Base-by-base conservation (phyloP, 2,797 vertebrate species). In the Sebastes kiyomatsui region DNA sequence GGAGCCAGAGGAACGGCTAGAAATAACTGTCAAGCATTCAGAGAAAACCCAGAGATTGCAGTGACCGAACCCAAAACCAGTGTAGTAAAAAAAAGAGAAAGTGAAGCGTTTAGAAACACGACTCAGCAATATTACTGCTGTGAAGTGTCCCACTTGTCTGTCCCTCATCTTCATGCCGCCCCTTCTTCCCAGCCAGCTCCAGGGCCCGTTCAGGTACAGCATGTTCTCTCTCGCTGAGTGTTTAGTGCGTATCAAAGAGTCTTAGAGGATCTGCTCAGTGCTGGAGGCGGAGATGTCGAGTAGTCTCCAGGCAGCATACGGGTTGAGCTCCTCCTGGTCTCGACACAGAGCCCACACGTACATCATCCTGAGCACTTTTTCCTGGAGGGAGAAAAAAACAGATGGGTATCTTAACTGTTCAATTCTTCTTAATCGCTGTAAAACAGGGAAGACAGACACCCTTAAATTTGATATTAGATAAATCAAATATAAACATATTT, bases 271-370 rank as follows among this genome's bases (percentile, higher is more conserved):
- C 94, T 99, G 98, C 88, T 99, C 97, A 0, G 97, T 97, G 94
- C 97, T 97, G 0, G 98, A 99, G 1, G 97, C 96, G 0, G 97
- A 99, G 82, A 99, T 95, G 92, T 99, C 98, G 79, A 99, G 92
- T 1, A 99, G 94, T 85, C 98, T 97, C 98, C 98, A 99, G 42
- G 98, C 98, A 0, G 96, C 96, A 0, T 97, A 93, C 0, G 97
- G 97, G 93, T 99, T 97, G 52, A 99, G 96, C 77, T 99, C 98
- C 0, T 97, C 97, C 91, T 98, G 98, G 91, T 99, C 98, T 56
- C 98, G 94, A 95, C 98, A 99, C 14, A 99, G 95, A 0, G 98
- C 98, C 98, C 98, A 99, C 70, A 99, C 97, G 0, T 99, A 98
- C 89, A 98, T 96, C 97, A 98, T 98, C 80, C 97, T 87, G 66